Base-by-base conservation (phyloP, 2,113 vertebrate species). In the Macquaria ambigua region DNA sequence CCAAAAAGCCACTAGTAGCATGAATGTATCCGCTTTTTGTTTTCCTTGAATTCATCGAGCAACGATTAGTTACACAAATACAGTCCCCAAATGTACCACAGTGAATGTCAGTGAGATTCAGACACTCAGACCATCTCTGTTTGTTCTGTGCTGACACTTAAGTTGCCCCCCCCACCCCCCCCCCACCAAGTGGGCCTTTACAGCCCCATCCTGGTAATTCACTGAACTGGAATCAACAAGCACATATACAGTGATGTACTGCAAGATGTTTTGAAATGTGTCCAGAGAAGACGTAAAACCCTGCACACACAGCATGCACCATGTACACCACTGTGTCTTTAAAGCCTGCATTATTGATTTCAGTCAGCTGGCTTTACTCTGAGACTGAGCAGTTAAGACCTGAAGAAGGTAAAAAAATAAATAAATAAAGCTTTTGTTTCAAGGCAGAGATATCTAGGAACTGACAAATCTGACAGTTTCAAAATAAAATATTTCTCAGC, bases 51-150 rank as follows among this genome's bases (percentile, higher is more conserved):
- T 89, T 86, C 61, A 85, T 79, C 79, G 55, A 79, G 76, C 68
- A 64, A 78, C 76, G 87, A 92, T 91, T 92, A 91, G 82, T 58
- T 67, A 64, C 72, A 82, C 91, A 80, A 70, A 82, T 63, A 62
- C 53, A 58, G 59, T 37, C 69, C 39, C 70, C 55, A 50, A 59
- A 74, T 59, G 78, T 43, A 62, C 41, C 75, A 63, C 61, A 79
- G 75, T 18, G 82, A 71, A 84, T 48, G 77, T 79, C 74, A 48
- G 76, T 2, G 50, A 86, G 75, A 87, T 70, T 87, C 81, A 92
- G 74, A 79, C 74, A 64, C 82, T 68, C 31, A 5, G 8, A 58
- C 72, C 59, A 52, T 63, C 71, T 59, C 75, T 23, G 50, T 53
- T 76, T 79, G 46, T 77, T 81, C 66, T 79, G 70, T 23, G 64